A percentile compares a stretch with the other conserved stretches of the same genome.
Conservation (phyloP, 2,797 vertebrate species). For the Lophius americanus region DNA sequence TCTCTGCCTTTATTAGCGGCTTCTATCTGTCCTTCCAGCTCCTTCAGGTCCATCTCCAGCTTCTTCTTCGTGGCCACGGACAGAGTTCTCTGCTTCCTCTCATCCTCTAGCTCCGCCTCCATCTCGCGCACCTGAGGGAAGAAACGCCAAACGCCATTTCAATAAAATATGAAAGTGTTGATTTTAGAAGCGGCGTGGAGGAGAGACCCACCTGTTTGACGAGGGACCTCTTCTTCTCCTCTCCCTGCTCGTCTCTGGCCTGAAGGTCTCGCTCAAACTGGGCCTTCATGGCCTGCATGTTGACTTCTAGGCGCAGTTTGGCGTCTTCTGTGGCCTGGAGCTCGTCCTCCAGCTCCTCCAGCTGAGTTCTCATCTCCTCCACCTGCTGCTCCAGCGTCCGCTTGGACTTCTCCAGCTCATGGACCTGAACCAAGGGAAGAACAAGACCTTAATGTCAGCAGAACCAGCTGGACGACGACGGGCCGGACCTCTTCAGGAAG, state of each 20-base stretch:
- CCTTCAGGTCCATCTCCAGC: conserved; percentile 96
- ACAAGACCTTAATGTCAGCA: background rate
- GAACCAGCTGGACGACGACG: background rate
- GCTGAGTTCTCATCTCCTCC: conserved; percentile 96
- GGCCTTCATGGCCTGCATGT: conserved; percentile 98
- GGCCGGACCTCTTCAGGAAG: background rate
- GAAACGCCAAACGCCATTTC: background rate
- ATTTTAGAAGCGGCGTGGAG: background rate
- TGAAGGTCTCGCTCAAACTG: conserved; percentile 96
- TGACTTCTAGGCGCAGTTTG: conserved; percentile 96
- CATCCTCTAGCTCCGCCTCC: conserved; percentile 95
- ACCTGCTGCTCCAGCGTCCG: conserved; percentile 95
- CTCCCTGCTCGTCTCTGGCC: conserved; percentile 93
- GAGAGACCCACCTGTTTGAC: conserved; percentile 87
- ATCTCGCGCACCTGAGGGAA: conserved; percentile 89
- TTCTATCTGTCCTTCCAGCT: conserved; percentile 95
- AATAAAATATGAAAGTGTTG: background rate
- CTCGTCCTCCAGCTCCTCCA: conserved; percentile 98
- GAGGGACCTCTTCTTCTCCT: conserved; percentile 93
- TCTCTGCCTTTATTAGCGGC: conserved; percentile 94
- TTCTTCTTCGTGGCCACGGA: conserved; percentile 96
- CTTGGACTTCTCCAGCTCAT: conserved; percentile 97
- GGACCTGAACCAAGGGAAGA: conserved; percentile 82
- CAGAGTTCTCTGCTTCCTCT: conserved; percentile 94
- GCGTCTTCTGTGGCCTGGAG: conserved; percentile 96